Conservation (phyloP, 2,888 invertebrate species). For the Diarsia brunnea region DNA sequence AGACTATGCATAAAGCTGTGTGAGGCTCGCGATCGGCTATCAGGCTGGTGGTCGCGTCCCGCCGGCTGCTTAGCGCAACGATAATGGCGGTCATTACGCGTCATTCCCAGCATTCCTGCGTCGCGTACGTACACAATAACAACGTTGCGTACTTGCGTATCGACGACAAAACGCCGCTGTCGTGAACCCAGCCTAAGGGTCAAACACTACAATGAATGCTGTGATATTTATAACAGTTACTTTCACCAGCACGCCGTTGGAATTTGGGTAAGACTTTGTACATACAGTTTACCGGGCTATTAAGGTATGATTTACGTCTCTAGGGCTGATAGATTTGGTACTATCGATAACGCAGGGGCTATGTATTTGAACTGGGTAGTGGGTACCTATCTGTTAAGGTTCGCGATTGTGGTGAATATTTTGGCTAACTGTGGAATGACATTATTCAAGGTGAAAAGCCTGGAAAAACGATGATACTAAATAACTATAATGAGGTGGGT, state of each 20-base stretch:
- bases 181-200: constrained; percentile 58
- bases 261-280: constrained; percentile 52
- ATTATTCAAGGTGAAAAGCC: too few relatives aligned
- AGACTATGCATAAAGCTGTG: constrained; percentile 44
- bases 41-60: constrained; percentile 73
- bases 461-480: neutral
- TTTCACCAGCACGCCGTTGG: constrained; percentile 61
- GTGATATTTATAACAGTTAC: constrained; percentile 60
- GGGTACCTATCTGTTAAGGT: neutral
- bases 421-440: neutral
- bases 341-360: constrained; percentile 8
- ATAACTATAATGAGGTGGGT: neutral
- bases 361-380: constrained; percentile 3
- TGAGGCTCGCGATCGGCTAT: constrained; percentile 60
- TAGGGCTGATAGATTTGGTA: constrained; percentile 28
- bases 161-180: constrained; percentile 62
- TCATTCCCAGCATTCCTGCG: constrained; percentile 74
- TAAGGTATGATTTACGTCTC: constrained; percentile 39
- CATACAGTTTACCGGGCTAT: constrained; percentile 41
- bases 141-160: constrained; percentile 65
- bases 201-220: constrained; percentile 59
- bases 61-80: constrained; percentile 74
- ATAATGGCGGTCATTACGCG: constrained; percentile 77
- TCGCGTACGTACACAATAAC: constrained; percentile 67
- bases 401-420: neutral